phyloP scores from a whole-genome alignment of 1,140 invertebrate species.

The Nasonia longicornis region DNA sequence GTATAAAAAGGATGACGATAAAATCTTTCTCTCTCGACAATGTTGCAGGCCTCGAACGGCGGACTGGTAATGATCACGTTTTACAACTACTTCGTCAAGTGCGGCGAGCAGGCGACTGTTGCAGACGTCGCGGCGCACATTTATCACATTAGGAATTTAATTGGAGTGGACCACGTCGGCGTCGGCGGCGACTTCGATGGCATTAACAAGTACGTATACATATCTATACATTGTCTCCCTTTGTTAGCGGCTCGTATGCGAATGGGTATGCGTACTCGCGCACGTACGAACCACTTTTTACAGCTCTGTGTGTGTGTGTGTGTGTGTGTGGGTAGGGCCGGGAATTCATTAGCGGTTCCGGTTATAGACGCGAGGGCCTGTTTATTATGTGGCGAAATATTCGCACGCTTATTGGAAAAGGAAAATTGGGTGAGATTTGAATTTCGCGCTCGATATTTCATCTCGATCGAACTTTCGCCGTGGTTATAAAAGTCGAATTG shows the following conservation, averaged over 20 bases:
- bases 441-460: no score
- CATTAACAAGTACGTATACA: constrained; percentile 70
- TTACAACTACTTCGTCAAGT: constrained; percentile 87
- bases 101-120: constrained; percentile 78
- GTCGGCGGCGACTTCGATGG: constrained; percentile 74
- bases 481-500: no score
- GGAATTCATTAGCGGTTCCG: not conserved
- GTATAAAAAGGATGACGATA: not conserved
- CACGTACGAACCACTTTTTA: not conserved
- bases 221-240: not conserved
- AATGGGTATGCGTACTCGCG: not conserved
- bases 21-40: constrained; percentile 45
- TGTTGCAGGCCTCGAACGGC: constrained; percentile 79
- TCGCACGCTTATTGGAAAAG: no score
- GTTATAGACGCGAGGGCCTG: not conserved
- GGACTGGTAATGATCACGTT: constrained; percentile 93
- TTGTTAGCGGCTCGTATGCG: no score
- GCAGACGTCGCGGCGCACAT: constrained; percentile 78
- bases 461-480: no score
- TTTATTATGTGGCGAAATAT: no score
- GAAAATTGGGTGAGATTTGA: no score
- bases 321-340: not conserved
- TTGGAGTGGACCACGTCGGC: constrained; percentile 74
- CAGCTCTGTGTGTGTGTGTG: no score
- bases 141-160: constrained; percentile 73